phyloP scores from a whole-genome alignment of 2,888 invertebrate species.

The Sinhomidia bicolor region DNA sequence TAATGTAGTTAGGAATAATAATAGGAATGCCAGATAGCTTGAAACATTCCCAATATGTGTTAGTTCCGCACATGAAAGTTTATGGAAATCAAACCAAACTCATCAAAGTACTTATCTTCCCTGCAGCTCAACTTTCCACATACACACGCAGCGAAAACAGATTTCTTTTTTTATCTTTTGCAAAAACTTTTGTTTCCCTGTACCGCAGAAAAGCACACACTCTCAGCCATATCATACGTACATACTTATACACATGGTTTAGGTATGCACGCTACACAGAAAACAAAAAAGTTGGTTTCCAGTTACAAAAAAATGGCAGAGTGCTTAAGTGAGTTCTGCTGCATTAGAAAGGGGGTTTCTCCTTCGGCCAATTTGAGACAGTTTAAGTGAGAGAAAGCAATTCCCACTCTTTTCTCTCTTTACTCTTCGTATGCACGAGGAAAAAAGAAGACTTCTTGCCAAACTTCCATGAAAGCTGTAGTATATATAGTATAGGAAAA shows the following conservation, averaged over 20 bases:
- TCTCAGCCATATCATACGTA: too few species aligned
- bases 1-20: too few species aligned
- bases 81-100: slow-evolving; percentile 19
- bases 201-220: background rate
- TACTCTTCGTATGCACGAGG: background rate
- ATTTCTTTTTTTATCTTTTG: background rate
- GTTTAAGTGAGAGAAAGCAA: background rate
- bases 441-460: background rate
- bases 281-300: slow-evolving; percentile 9
- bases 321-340: background rate
- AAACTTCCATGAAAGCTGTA: background rate
- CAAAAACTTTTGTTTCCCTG: background rate
- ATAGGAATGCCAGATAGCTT: too few species aligned
- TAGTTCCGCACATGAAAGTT: slow-evolving; percentile 11
- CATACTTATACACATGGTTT: background rate
- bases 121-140: background rate
- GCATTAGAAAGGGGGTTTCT: background rate
- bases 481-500: background rate
- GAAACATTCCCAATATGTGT: too few species aligned
- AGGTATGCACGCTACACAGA: background rate
- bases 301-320: background rate
- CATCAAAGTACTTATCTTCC: slow-evolving; percentile 49
- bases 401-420: background rate
- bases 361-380: slow-evolving; percentile 54
- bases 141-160: background rate